phyloP scores from a whole-genome alignment of 2,113 vertebrate species.

The Apistogramma diplotaenia region DNA sequence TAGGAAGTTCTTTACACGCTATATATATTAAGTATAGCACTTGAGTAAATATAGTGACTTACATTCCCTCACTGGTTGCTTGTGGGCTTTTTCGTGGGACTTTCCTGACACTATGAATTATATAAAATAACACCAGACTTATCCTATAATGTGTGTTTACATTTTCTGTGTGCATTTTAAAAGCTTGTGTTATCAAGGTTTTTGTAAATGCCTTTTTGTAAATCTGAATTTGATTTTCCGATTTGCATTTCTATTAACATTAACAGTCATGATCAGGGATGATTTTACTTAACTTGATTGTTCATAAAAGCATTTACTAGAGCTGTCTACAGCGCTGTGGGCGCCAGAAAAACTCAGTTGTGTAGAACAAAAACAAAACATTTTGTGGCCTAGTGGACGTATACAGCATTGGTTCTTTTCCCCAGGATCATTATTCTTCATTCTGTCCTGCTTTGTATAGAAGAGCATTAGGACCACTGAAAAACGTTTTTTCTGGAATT shows the following conservation, averaged over 20 bases:
- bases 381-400: conserved; percentile 27
- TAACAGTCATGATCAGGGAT: conserved; percentile 58
- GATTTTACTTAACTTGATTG: conserved; percentile 28
- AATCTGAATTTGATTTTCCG: conserved; percentile 21
- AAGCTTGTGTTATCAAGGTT: conserved; percentile 19
- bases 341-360: not conserved
- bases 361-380: conserved; percentile 3
- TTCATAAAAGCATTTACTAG: conserved; percentile 47
- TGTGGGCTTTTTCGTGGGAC: not conserved
- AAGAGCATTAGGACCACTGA: not conserved
- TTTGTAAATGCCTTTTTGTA: conserved; percentile 54
- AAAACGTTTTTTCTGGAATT: not conserved
- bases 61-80: not conserved
- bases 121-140: conserved; percentile 21
- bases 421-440: not conserved
- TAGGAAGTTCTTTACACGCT: not conserved
- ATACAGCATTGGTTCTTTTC: not conserved
- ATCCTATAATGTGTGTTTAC: conserved; percentile 40
- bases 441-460: conserved; percentile 5
- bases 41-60: not conserved
- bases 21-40: not conserved
- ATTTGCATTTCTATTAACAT: conserved; percentile 27
- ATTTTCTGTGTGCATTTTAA: conserved; percentile 40
- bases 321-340: conserved; percentile 21
- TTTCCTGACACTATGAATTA: conserved; percentile 1